Conservation (phyloP, 2,113 vertebrate species). For the Carassius carassius region DNA sequence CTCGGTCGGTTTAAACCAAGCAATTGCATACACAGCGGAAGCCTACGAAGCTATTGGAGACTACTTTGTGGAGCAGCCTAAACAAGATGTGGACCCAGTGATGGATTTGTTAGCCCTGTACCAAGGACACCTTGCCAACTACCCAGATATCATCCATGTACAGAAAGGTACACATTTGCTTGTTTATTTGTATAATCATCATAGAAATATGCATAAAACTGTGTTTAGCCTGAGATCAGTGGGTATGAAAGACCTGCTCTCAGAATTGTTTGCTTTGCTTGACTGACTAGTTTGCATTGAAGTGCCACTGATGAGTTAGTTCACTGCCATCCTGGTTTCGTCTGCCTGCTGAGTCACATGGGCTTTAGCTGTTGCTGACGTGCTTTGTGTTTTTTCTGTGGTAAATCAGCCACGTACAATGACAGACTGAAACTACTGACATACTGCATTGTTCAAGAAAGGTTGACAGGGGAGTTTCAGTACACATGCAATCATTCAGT, state of each 20-base stretch:
- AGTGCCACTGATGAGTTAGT: constrained; percentile 22
- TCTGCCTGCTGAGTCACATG: constrained; percentile 50
- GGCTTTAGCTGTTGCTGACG: constrained; percentile 19
- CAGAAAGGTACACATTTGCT: constrained; percentile 90
- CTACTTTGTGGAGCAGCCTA: constrained; percentile 92
- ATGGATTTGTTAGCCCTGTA: constrained; percentile 95
- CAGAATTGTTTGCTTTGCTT: constrained; percentile 31
- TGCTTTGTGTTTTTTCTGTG: constrained; percentile 56
- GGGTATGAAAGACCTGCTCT: not conserved
- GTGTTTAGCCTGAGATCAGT: not conserved
- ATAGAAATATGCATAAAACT: not conserved
- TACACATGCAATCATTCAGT: not conserved
- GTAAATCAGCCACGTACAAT: not conserved
- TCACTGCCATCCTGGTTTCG: constrained; percentile 24
- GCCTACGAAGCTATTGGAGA: constrained; percentile 92
- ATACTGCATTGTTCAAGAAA: not conserved
- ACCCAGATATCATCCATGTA: constrained; percentile 98
- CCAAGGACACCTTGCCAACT: constrained; percentile 97
- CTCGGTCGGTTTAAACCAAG: constrained; percentile 88
- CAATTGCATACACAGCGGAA: constrained; percentile 92
- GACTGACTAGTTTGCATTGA: constrained; percentile 56
- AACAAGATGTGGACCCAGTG: constrained; percentile 90
- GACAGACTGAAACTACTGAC: constrained; percentile 12
- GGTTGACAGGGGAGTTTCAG: not conserved
- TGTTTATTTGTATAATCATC: not conserved